Evolutionary conservation across 2,888 invertebrate species (phyloP).

Genomic region (Gymnocheta viridis): DNA sequence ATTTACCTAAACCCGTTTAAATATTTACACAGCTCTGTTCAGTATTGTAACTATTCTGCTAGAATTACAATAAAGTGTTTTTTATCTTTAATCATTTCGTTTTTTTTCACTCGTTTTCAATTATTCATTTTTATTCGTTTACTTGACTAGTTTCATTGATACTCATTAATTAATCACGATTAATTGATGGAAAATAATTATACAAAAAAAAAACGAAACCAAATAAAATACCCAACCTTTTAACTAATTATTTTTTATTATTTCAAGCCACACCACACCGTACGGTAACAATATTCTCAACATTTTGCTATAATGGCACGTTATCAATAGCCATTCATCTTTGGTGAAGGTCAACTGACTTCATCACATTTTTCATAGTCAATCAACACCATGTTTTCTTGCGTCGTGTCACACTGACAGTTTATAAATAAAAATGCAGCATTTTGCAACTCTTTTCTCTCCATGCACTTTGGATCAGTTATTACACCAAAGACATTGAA

Average conservation of each 20-base stretch:
- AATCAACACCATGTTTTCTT: conserved; percentile 55
- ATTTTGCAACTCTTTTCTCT: conserved; percentile 14
- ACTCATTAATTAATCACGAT: conserved; percentile 70
- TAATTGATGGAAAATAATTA: conserved; percentile 60
- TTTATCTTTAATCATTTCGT: conserved; percentile 42
- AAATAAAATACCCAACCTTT: conserved; percentile 58
- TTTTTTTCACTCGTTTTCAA: conserved; percentile 12
- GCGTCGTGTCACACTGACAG: conserved; percentile 52
- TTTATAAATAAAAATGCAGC: conserved; percentile 49
- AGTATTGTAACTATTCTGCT: neutral
- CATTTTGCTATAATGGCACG: conserved; percentile 17
- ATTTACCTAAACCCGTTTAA: conserved; percentile 31
- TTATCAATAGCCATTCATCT: conserved; percentile 67
- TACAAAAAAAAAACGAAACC: conserved; percentile 17
- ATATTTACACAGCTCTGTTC: conserved; percentile 15
- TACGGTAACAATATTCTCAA: neutral
- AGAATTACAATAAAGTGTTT: no score
- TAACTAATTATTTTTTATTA: conserved; percentile 55
- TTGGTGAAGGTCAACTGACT: conserved; percentile 61
- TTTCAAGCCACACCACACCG: neutral
- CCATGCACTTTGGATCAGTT: neutral
- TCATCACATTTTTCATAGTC: conserved; percentile 66
- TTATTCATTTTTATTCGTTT: conserved; percentile 44
- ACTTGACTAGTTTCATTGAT: conserved; percentile 59
- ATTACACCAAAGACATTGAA: neutral